These are phyloP conservation scores for Agrotis exclamationis DNA, from an alignment of 2,888 invertebrate species.

Conservation along the genomic window DNA sequence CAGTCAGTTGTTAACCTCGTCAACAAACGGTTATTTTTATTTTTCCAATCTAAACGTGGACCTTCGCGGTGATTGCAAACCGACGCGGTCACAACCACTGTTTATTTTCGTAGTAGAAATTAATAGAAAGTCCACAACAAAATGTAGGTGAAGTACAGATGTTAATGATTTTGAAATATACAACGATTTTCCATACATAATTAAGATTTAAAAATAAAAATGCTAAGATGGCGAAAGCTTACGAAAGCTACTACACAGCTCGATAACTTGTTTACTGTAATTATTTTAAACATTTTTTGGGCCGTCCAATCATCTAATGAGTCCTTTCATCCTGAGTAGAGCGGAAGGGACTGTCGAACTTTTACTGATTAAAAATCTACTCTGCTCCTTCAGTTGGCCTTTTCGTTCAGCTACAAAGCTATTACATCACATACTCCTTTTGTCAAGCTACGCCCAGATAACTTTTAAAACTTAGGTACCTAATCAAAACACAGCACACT, in stretches of 20 bases:
- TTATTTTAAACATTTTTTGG: too few species aligned
- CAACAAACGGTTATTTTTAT: conserved; percentile 70
- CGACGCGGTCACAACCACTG: conserved; percentile 66
- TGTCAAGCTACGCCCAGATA: neutral
- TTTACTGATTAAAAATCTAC: too few species aligned
- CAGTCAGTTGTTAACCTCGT: conserved; percentile 73
- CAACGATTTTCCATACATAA: neutral
- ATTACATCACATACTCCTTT: neutral
- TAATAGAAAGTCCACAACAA: conserved; percentile 65
- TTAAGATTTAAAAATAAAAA: neutral
- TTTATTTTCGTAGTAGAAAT: conserved; percentile 72
- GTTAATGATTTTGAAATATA: conserved; percentile 35
- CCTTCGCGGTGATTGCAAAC: conserved; percentile 72
- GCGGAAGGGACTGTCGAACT: too few species aligned
- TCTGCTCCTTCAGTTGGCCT: too few species aligned
- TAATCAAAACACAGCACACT: too few species aligned
- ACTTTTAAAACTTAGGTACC: too few species aligned
- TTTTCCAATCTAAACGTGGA: conserved; percentile 68
- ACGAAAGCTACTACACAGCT: too few species aligned
- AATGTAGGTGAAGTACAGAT: conserved; percentile 64
- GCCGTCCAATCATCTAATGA: too few species aligned
- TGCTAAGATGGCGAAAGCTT: too few species aligned
- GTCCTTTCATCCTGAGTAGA: too few species aligned
- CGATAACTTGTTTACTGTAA: too few species aligned
- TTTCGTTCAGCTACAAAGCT: neutral